Percentiles rank a stretch among this genome's conserved stretches.
Conservation (phyloP, 2,888 invertebrate species). For the Meiosimyza decipiens region DNA sequence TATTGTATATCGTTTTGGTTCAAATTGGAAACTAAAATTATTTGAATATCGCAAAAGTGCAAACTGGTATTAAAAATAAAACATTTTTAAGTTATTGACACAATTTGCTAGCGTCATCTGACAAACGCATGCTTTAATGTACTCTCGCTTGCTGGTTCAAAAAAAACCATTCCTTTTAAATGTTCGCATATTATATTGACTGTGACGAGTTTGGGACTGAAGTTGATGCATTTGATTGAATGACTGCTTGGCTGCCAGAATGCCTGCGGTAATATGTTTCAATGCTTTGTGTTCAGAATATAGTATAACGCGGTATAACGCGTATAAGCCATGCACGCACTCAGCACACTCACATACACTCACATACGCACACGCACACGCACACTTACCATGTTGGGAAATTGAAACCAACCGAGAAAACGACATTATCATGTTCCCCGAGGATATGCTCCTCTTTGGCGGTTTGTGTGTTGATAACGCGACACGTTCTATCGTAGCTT, state of each 20-base stretch:
- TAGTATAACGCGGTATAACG: background rate
- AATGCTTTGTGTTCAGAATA: background rate
- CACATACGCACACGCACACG: background rate
- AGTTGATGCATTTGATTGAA: background rate
- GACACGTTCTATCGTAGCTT: conserved; percentile 87
- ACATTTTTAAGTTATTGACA: no score
- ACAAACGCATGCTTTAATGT: background rate
- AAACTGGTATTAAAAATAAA: no score
- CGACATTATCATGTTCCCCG: conserved; percentile 82
- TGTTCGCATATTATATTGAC: background rate
- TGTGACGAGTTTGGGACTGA: background rate
- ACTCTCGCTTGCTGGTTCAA: background rate
- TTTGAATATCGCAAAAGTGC: no score
- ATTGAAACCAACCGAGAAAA: conserved; percentile 83
- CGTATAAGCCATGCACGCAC: background rate
- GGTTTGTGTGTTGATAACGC: conserved; percentile 79
- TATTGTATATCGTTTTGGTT: no score
- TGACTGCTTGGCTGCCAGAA: background rate
- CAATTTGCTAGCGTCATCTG: no score
- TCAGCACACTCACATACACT: conserved; percentile 5
- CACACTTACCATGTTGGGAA: conserved; percentile 77
- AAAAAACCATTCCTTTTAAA: background rate
- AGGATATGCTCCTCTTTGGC: conserved; percentile 77
- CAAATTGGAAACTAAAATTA: no score
- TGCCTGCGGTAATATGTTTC: background rate